Conservation (phyloP, 2,888 invertebrate species). For the Oeneis ivallda region DNA sequence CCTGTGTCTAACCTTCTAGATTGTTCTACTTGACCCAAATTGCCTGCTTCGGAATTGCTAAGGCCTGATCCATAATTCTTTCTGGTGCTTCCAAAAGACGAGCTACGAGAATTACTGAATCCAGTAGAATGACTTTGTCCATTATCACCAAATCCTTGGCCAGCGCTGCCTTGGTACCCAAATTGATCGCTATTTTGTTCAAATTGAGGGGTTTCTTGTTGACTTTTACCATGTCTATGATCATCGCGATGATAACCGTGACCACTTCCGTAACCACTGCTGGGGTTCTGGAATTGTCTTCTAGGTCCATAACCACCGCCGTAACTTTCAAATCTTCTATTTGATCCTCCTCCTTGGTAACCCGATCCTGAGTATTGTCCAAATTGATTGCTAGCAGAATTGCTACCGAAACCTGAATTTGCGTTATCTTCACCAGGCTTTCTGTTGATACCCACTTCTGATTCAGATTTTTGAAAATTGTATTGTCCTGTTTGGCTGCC, state of each 20-base stretch:
- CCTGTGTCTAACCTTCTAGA: background rate
- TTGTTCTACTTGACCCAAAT: background rate
- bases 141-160: conserved; percentile 26
- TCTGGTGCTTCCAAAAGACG: conserved; percentile 27
- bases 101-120: conserved; percentile 14
- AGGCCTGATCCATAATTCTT: too few species aligned
- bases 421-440: conserved; percentile 21
- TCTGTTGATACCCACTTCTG: background rate
- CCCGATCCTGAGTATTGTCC: background rate
- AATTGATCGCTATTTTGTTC: conserved; percentile 43
- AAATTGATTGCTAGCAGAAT: background rate
- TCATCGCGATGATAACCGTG: conserved; percentile 6
- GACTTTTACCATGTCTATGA: conserved; percentile 36
- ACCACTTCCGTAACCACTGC: conserved; percentile 8
- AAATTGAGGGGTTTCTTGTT: conserved; percentile 48
- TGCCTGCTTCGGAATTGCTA: background rate
- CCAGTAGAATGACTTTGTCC: conserved; percentile 14
- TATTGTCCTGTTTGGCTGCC: background rate
- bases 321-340: conserved; percentile 26
- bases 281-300: conserved; percentile 11
- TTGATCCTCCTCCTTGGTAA: conserved; percentile 10
- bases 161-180: conserved; percentile 24
- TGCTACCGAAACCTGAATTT: conserved; percentile 9
- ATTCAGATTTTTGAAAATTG: conserved; percentile 1
- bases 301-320: conserved; percentile 26